Conservation (phyloP, 2,888 invertebrate genomes). For the Congeria kusceri region DNA sequence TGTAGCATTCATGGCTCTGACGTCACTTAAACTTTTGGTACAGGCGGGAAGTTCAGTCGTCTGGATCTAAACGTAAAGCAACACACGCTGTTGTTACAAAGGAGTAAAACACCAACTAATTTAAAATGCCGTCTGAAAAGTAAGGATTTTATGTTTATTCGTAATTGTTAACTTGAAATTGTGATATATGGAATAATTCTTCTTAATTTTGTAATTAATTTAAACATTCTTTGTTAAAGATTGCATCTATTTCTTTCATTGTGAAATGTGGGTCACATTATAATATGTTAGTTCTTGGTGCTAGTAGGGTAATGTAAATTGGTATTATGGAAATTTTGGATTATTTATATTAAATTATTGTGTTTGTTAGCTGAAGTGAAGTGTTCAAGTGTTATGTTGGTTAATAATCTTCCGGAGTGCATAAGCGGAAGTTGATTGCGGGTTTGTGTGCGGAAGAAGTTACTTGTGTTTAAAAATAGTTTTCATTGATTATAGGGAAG, state of each 20-base stretch:
- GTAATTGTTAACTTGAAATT: background rate
- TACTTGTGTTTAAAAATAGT: constrained; percentile 10
- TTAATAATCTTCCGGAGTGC: constrained; percentile 18
- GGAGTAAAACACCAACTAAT: constrained; percentile 19
- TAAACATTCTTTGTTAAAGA: too few relatives aligned
- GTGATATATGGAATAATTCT: too few relatives aligned
- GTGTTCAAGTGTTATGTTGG: background rate
- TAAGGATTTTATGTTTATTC: constrained; percentile 61
- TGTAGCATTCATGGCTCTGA: constrained; percentile 37
- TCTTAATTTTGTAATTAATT: too few relatives aligned
- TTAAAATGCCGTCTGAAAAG: constrained; percentile 80
- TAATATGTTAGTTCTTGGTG: too few relatives aligned
- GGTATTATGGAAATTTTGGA: too few relatives aligned
- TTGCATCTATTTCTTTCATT: too few relatives aligned
- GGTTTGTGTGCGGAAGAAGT: too few relatives aligned
- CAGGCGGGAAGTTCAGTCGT: constrained; percentile 80
- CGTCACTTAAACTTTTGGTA: constrained; percentile 49
- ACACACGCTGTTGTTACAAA: constrained; percentile 37
- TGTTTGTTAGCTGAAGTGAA: constrained; percentile 28
- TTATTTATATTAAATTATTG: background rate
- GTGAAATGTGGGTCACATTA: too few relatives aligned
- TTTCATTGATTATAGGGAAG: constrained; percentile 63
- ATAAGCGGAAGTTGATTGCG: background rate
- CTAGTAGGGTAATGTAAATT: too few relatives aligned
- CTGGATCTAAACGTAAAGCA: constrained; percentile 58